phyloP scores from a whole-genome alignment of 2,113 vertebrate species.

The Campylorhamphus procurvoides region DNA sequence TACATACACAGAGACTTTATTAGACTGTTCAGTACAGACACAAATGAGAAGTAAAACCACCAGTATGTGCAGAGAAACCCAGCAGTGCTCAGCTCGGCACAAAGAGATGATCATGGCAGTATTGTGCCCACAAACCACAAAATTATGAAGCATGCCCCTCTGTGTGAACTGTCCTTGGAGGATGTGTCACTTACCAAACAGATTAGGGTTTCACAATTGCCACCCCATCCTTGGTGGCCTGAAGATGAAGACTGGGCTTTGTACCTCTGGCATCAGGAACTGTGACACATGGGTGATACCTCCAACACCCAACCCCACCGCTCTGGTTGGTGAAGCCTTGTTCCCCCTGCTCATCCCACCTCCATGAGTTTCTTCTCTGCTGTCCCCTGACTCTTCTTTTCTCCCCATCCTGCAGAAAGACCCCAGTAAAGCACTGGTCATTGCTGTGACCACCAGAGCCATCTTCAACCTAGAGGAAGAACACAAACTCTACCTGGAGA shows the following conservation, averaged over 20 bases:
- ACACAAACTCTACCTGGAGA: constrained; percentile 57
- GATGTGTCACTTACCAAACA: background rate
- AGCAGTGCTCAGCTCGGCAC: background rate
- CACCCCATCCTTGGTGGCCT: background rate
- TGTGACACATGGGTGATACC: rapidly evolving
- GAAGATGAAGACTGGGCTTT: background rate
- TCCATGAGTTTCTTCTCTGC: background rate
- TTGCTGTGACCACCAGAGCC: constrained; percentile 74
- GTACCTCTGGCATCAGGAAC: background rate
- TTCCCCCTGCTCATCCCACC: background rate
- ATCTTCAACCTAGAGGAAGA: constrained; percentile 72
- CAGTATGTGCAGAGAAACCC: background rate
- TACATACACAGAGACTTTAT: background rate
- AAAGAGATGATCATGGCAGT: background rate
- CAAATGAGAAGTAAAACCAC: background rate
- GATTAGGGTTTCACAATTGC: background rate
- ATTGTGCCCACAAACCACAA: background rate
- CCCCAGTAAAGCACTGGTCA: constrained; percentile 64
- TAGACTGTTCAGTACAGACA: background rate
- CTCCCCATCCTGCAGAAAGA: constrained; percentile 70
- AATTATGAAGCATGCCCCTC: background rate
- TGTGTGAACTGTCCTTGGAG: background rate
- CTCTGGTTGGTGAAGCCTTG: background rate
- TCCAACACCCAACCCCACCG: background rate
- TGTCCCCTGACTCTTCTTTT: background rate